phyloP scores from a whole-genome alignment of 2,888 invertebrate genomes.

The Standfussiana lucernea region DNA sequence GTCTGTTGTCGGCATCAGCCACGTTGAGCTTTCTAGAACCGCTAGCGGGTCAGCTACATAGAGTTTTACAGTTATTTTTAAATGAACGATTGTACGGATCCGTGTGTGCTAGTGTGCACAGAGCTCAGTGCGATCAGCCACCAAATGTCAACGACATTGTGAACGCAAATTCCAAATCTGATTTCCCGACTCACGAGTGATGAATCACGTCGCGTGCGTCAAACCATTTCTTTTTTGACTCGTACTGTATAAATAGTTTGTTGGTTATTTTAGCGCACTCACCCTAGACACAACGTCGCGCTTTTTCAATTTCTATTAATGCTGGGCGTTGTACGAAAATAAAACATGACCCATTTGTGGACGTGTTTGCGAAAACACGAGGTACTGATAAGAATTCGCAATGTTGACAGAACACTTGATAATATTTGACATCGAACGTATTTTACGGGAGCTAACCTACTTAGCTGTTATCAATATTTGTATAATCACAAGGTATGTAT shows the following conservation, averaged over 20 bases:
- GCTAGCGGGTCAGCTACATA: slow-evolving; percentile 61
- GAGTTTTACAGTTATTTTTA: slow-evolving; percentile 73
- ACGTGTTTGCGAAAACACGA: slow-evolving; percentile 82
- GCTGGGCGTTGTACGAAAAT: slow-evolving; percentile 78
- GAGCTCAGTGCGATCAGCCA: slow-evolving; percentile 73
- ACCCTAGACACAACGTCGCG: slow-evolving; percentile 80
- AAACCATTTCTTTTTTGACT: slow-evolving; percentile 81
- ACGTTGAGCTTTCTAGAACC: slow-evolving; percentile 70
- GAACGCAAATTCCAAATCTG: slow-evolving; percentile 82
- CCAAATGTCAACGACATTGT: slow-evolving; percentile 87
- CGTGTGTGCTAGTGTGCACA: slow-evolving; percentile 67
- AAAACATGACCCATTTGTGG: slow-evolving; percentile 83
- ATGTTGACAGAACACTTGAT: slow-evolving; percentile 86
- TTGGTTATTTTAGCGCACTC: slow-evolving; percentile 76
- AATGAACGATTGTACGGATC: slow-evolving; percentile 67
- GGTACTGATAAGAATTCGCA: slow-evolving; percentile 86
- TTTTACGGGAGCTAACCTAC: slow-evolving; percentile 88
- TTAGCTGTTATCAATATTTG: slow-evolving; percentile 86
- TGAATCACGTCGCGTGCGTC: slow-evolving; percentile 86
- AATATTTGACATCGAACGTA: slow-evolving; percentile 86
- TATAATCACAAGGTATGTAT: slow-evolving; percentile 78
- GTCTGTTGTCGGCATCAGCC: slow-evolving; percentile 60
- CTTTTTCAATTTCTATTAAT: slow-evolving; percentile 73
- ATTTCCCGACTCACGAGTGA: slow-evolving; percentile 81
- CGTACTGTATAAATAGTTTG: slow-evolving; percentile 75